A percentile compares a stretch with the other conserved stretches of the same genome.
Evolutionary conservation across 2,113 vertebrate genomes (phyloP).

Genomic region (Ornithorhynchus anatinus): DNA sequence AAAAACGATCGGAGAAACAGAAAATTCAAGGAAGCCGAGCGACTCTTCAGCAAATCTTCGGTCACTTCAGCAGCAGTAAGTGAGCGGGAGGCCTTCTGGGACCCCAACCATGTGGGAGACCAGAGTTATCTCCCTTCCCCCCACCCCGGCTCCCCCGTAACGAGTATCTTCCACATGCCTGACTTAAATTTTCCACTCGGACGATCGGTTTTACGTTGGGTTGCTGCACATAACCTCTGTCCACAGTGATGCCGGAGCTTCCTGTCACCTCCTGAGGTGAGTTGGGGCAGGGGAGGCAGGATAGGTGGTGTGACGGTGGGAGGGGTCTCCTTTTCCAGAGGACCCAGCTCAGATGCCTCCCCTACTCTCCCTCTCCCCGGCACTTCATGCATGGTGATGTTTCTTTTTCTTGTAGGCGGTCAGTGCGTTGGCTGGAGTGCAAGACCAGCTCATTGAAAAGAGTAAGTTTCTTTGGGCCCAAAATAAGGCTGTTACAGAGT

Average conservation of each 20-base stretch:
- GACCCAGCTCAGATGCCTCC: no score
- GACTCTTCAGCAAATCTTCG: conserved; percentile 97
- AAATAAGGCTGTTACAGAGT: not conserved
- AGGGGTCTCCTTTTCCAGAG: no score
- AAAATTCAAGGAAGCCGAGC: conserved; percentile 96
- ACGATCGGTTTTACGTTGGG: no score
- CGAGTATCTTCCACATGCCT: not conserved
- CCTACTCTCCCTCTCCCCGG: not conserved
- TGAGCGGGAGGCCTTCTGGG: conserved; percentile 7
- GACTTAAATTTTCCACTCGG: not conserved
- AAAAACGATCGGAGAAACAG: conserved; percentile 94
- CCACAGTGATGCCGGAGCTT: no score
- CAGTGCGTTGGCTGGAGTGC: conserved; percentile 92
- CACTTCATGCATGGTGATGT: no score
- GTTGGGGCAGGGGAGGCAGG: no score
- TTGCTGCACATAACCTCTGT: no score
- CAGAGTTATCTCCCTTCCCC: not conserved
- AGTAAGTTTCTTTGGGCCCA: conserved; percentile 76
- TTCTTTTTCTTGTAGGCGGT: conserved; percentile 80
- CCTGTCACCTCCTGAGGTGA: no score
- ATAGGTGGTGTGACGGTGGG: no score
- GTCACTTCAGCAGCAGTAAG: conserved; percentile 96
- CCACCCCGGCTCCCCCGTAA: not conserved
- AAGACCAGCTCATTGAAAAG: conserved; percentile 97
- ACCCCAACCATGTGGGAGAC: not conserved